Percentiles rank a stretch among this genome's conserved stretches.
Evolutionary conservation across 1,140 invertebrate species (phyloP).

Genomic region (Pollicipes pollicipes): DNA sequence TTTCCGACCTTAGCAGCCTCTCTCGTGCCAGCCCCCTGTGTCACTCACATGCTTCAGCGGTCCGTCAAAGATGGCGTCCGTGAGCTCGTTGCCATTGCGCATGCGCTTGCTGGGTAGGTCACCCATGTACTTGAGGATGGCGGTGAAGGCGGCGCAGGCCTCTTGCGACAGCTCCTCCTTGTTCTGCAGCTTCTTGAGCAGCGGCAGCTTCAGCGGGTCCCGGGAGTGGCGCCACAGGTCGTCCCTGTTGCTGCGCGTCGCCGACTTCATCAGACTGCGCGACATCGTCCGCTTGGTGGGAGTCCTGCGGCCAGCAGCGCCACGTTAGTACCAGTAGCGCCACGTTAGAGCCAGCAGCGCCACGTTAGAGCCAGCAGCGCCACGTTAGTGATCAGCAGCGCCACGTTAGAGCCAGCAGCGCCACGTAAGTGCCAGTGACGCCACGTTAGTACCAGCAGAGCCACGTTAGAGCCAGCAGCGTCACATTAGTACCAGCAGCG

Average conservation of each 20-base stretch:
- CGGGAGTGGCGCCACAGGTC: slow-evolving; percentile 85
- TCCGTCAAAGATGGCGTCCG: slow-evolving; percentile 93
- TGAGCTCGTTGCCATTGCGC: slow-evolving; percentile 84
- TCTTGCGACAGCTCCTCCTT: slow-evolving; percentile 92
- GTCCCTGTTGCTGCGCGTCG: slow-evolving; percentile 46
- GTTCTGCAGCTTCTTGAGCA: slow-evolving; percentile 80
- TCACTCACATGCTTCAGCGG: slow-evolving; percentile 81
- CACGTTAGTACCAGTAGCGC: no score
- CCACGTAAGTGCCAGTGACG: no score
- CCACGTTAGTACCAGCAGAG: no score
- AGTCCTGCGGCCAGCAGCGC: no score
- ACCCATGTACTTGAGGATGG: slow-evolving; percentile 97
- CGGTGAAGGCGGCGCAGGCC: slow-evolving; percentile 83
- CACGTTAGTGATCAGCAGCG: no score
- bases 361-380: no score
- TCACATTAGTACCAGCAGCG: no score
- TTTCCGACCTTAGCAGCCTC: no score
- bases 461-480: no score
- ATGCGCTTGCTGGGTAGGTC: slow-evolving; percentile 85
- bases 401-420: no score
- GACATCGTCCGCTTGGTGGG: slow-evolving; percentile 87
- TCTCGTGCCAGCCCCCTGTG: no score
- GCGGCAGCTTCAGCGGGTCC: slow-evolving; percentile 85
- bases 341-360: no score
- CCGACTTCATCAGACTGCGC: slow-evolving; percentile 72